These are phyloP conservation scores for Hippocampus abdominalis DNA, from an alignment of 2,113 vertebrate genomes.

Conservation along the genomic window DNA sequence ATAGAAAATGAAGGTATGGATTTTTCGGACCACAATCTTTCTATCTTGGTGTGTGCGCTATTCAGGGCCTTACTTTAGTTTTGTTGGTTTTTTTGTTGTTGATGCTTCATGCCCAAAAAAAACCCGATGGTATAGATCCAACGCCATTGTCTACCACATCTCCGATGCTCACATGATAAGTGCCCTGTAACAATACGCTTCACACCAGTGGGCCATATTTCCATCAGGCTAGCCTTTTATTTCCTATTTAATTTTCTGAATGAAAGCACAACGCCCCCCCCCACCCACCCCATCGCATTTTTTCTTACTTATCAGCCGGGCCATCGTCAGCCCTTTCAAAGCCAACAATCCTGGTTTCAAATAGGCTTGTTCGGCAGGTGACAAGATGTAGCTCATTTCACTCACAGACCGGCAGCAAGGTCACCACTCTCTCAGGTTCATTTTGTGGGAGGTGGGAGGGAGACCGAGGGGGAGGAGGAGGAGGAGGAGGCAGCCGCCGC, in stretches of 20 bases:
- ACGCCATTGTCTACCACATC: constrained; percentile 40
- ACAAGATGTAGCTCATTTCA: constrained; percentile 96
- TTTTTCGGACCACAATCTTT: not conserved
- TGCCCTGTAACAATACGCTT: constrained; percentile 43
- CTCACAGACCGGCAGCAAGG: constrained; percentile 91
- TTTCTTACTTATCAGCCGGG: constrained; percentile 75
- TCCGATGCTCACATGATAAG: constrained; percentile 73
- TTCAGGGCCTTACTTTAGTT: constrained; percentile 64
- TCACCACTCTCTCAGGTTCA: constrained; percentile 93
- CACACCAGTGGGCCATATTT: constrained; percentile 64
- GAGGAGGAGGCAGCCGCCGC: constrained; percentile 69
- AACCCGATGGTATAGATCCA: constrained; percentile 15
- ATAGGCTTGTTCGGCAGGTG: constrained; percentile 84
- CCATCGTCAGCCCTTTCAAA: constrained; percentile 86
- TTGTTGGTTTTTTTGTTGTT: constrained; percentile 43
- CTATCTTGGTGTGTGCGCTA: constrained; percentile 48
- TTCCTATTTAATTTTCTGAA: constrained; percentile 73
- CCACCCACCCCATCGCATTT: constrained; percentile 24
- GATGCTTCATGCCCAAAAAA: constrained; percentile 40
- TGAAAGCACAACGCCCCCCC: constrained; percentile 72
- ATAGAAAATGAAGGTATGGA: not conserved
- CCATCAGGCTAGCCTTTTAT: constrained; percentile 82
- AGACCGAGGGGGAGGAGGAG: constrained; percentile 61
- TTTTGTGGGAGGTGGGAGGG: constrained; percentile 86
- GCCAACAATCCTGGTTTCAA: constrained; percentile 85